These are phyloP conservation scores for Entelurus aequoreus DNA, from an alignment of 2,113 vertebrate species.

Conservation along the genomic window DNA sequence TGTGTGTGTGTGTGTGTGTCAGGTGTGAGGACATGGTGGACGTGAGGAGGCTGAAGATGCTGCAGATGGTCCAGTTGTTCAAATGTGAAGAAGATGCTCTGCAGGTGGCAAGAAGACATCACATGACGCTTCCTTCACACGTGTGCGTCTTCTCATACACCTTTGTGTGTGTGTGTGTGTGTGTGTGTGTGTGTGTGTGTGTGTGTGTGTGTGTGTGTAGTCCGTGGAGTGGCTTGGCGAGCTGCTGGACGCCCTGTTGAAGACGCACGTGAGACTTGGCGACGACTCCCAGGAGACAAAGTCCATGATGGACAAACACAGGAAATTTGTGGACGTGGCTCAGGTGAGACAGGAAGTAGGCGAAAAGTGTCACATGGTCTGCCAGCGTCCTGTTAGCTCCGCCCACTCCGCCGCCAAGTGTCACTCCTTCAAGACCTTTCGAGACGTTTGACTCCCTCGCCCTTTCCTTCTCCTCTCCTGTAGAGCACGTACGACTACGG, in stretches of 20 bases:
- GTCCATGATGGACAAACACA: slow-evolving; percentile 94
- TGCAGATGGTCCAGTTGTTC: slow-evolving; percentile 98
- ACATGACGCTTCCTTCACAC: not conserved
- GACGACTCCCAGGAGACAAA: slow-evolving; percentile 92
- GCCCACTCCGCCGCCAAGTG: not conserved
- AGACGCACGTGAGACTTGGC: slow-evolving; percentile 89
- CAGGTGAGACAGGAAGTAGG: slow-evolving; percentile 71
- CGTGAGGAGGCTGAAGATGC: slow-evolving; percentile 88
- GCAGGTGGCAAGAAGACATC: slow-evolving; percentile 37
- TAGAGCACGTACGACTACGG: slow-evolving; percentile 98
- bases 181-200: slow-evolving; percentile 17
- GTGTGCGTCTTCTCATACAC: not conserved
- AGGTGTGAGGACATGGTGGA: slow-evolving; percentile 78
- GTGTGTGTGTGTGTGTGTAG: slow-evolving; percentile 59
- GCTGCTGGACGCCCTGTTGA: slow-evolving; percentile 90
- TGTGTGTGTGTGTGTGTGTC: slow-evolving; percentile 43
- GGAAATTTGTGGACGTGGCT: slow-evolving; percentile 97
- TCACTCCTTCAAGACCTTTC: too few relatives aligned
- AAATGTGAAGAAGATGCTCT: slow-evolving; percentile 96
- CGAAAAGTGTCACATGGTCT: too few relatives aligned
- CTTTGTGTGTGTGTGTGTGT: slow-evolving; percentile 7
- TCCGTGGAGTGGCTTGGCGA: slow-evolving; percentile 95
- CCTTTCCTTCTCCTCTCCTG: not conserved
- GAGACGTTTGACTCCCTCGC: not conserved
- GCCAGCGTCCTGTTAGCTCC: too few relatives aligned